Conservation (phyloP, 2,113 vertebrate species). For the Oreochromis spilurus region DNA sequence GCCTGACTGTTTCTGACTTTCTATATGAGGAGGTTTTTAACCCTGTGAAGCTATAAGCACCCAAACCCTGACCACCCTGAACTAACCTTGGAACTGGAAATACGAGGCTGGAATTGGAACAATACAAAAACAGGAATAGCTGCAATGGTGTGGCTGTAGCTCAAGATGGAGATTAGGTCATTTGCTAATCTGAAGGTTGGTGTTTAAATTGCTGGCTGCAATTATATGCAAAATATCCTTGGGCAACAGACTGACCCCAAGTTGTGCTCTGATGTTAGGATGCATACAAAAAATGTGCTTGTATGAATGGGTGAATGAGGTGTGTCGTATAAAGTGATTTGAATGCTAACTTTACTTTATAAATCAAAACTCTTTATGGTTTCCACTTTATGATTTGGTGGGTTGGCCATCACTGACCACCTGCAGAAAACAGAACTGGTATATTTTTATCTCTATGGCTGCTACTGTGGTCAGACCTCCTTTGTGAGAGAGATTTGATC, state of each 20-base stretch:
- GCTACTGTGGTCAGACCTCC: neutral
- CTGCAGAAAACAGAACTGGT: neutral
- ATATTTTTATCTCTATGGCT: neutral
- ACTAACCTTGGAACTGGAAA: neutral
- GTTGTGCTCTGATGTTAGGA: neutral
- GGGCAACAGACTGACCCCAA: neutral
- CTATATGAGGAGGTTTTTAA: neutral
- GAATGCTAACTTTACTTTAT: neutral
- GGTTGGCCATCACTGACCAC: neutral
- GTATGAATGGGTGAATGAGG: neutral
- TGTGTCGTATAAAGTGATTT: neutral
- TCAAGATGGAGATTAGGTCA: neutral
- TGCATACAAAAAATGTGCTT: neutral
- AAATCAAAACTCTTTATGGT: neutral
- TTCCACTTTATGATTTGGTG: neutral
- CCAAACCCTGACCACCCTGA: neutral
- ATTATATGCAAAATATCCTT: neutral
- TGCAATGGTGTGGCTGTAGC: neutral
- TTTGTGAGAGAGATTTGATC: neutral
- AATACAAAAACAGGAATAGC: neutral
- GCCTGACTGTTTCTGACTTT: neutral
- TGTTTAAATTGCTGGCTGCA: neutral
- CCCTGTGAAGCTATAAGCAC: neutral
- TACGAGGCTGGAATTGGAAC: neutral
- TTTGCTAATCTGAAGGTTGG: neutral